Conservation (phyloP, 2,888 invertebrate genomes). For the Andrena marginata region DNA sequence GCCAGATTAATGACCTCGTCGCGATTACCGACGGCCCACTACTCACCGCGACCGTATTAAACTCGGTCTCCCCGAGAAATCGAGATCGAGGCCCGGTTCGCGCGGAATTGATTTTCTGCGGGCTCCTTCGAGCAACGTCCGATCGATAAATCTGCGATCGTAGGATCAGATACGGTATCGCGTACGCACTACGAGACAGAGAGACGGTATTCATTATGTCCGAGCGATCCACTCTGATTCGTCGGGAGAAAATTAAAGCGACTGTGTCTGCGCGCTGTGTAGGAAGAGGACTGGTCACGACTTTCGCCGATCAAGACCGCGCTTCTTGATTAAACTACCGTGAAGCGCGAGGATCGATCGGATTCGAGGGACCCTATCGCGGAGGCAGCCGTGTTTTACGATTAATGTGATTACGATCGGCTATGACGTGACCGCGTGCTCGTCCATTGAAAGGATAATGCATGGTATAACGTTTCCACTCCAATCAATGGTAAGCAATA, state of each 20-base stretch:
- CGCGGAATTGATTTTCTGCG: slow-evolving; percentile 77
- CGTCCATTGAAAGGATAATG: slow-evolving; percentile 44
- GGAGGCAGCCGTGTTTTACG: slow-evolving; percentile 27
- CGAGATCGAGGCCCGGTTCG: slow-evolving; percentile 75
- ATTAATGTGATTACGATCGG: slow-evolving; percentile 56
- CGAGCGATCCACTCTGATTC: slow-evolving; percentile 34
- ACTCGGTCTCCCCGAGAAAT: slow-evolving; percentile 67
- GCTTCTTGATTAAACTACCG: not conserved
- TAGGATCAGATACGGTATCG: slow-evolving; percentile 39
- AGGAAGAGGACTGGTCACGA: not conserved
- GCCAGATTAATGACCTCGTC: slow-evolving; percentile 75
- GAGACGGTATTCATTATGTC: slow-evolving; percentile 52
- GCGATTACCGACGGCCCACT: slow-evolving; percentile 69
- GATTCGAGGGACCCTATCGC: slow-evolving; percentile 28
- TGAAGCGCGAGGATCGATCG: slow-evolving; percentile 6
- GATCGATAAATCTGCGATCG: slow-evolving; percentile 59
- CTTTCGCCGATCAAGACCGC: not conserved
- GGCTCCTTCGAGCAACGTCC: slow-evolving; percentile 32
- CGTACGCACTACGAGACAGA: slow-evolving; percentile 40
- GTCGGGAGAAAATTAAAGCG: slow-evolving; percentile 47
- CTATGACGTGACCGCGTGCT: slow-evolving; percentile 49
- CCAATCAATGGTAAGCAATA: slow-evolving; percentile 47
- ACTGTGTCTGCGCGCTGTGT: slow-evolving; percentile 7
- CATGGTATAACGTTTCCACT: slow-evolving; percentile 27
- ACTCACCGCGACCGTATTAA: slow-evolving; percentile 72